Evolutionary conservation across 2,797 vertebrate species (phyloP), one percentile per base, ranked within the genome.

Genomic region (Sebastes melanostomus): DNA sequence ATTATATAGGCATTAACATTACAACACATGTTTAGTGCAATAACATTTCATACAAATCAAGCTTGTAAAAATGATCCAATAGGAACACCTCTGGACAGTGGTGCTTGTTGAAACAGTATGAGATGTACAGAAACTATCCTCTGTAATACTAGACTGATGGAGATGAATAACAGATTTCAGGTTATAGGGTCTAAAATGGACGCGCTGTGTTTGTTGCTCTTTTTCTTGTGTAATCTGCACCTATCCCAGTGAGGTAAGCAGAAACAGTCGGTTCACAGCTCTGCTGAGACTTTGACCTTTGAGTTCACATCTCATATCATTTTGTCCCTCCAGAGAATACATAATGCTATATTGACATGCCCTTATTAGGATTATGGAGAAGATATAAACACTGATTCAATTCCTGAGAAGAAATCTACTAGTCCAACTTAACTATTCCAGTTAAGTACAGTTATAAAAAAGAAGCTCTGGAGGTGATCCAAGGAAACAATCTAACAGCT

Each of bases 211-310:
- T 80, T 77, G 75, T 85, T 80, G 29, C 30, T 59, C 42, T 59
- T 73, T 29, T 59, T 50, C 7, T 62, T 78, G 59, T 38, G 14
- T 78, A 80, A 88, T 66, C 50, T 8, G 25, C 18, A 32, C 60
- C 55, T 38, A 38, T 25, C 25, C 50, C 50, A 20, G 46, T 13
- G 38, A 72, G 72, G 42, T 52, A 46, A 77, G 24, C 52, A 54
- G 77, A 65, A 56, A 62, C 60, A 0, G 24, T 54, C 0, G 6
- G 65, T 42, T 30, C 24, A 22, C 62, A 22, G 25, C 13, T 36
- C 2, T 63, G n/a, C 7, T 9, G 1, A 75, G 52, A 86, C 74
- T 81, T 84, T 77, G 78, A 81, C 24, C 75, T 59, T 67, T 36
- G 46, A 59, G 16, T 71, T 80, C 18, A 55, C n/a, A 30, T 29